These are phyloP conservation scores for Micronycteris hirsuta DNA, from an alignment of 2,113 vertebrate species.

Conservation along the genomic window DNA sequence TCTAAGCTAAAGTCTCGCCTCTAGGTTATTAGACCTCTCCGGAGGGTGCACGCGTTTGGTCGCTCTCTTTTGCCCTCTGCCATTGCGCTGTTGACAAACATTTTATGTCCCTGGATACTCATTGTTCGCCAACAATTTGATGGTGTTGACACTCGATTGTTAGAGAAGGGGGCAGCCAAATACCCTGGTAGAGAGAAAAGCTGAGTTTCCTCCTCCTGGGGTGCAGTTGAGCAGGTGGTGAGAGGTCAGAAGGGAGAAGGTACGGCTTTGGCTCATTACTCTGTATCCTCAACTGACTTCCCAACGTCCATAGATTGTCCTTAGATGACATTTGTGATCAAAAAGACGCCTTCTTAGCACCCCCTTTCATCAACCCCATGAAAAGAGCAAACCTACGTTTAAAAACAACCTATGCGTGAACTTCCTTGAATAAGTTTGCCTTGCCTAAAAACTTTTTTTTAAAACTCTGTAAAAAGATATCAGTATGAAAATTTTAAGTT, in stretches of 20 bases:
- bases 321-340: conserved; percentile 7
- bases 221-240: conserved; percentile 38
- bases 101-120: neutral
- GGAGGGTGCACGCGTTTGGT: neutral
- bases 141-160: neutral
- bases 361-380: accelerated
- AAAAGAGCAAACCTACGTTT: neutral
- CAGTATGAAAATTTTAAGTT: neutral
- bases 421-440: neutral
- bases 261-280: neutral
- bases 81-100: neutral
- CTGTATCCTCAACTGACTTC: conserved; percentile 52
- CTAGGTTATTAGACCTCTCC: neutral
- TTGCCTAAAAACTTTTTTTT: neutral
- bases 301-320: conserved; percentile 64
- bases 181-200: neutral
- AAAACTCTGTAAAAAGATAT: neutral
- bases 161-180: neutral
- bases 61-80: neutral
- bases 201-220: neutral
- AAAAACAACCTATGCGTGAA: neutral
- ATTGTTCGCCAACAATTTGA: neutral
- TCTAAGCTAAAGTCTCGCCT: neutral
- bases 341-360: neutral
- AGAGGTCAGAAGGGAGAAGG: conserved; percentile 30